Evolutionary conservation across 2,888 invertebrate species (phyloP).

Genomic region (Rhagonycha fulva): DNA sequence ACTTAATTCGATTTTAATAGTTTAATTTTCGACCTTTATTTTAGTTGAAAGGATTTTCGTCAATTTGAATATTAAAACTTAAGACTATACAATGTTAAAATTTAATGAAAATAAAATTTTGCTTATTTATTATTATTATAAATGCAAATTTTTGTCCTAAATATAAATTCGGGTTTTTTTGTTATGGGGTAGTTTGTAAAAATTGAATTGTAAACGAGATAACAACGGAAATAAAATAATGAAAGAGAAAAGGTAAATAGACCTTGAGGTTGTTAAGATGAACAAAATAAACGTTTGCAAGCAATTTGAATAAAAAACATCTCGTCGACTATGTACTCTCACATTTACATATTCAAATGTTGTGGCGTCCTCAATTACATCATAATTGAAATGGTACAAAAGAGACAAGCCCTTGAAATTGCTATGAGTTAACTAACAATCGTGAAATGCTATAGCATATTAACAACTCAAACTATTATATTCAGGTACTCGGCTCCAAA

Average conservation of each 20-base stretch:
- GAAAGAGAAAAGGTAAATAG: constrained; percentile 35
- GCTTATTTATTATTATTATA: neutral
- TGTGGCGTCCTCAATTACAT: constrained; percentile 52
- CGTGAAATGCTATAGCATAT: constrained; percentile 23
- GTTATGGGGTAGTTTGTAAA: neutral
- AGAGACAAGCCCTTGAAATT: constrained; percentile 47
- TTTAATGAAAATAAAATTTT: neutral
- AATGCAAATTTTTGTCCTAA: neutral
- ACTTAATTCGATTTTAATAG: neutral
- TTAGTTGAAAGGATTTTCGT: neutral
- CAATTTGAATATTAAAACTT: neutral
- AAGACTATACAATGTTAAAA: neutral
- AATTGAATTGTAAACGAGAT: constrained; percentile 20
- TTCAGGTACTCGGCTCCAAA: neutral
- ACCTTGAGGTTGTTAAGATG: constrained; percentile 41
- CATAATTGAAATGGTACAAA: constrained; percentile 53
- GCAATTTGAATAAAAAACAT: constrained; percentile 47
- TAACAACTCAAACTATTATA: constrained; percentile 6
- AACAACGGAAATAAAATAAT: constrained; percentile 28
- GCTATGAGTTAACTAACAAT: constrained; percentile 43
- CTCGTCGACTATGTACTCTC: constrained; percentile 37
- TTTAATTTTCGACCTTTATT: neutral
- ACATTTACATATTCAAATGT: constrained; percentile 54
- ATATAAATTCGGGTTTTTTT: neutral
- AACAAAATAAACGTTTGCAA: constrained; percentile 48